Base-by-base conservation (phyloP, 1,140 invertebrate species). In the Pygmarrhopalites habei region DNA sequence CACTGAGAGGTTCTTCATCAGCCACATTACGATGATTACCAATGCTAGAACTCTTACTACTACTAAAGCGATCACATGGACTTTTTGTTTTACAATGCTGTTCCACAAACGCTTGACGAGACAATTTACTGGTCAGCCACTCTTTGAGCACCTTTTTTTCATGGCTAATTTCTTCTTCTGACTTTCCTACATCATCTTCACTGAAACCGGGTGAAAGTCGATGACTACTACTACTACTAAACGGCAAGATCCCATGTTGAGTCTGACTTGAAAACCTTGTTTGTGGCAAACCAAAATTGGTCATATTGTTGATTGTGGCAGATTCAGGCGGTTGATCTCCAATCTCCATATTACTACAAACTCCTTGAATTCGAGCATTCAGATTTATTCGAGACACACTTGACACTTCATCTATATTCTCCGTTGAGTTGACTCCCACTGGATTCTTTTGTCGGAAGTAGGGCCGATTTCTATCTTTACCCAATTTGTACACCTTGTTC, bases 401-500 rank as follows among this genome's bases (percentile, higher is more conserved):
- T 5, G 15, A 10, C 10, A n/a, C 4, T 7, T 25, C 17, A 5
- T 47, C 19, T n/a, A 12, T 5, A 19, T 47, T n/a, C n/a, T 47
- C 23, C 7, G 17, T 47, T 5, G 10, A 21, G n/a, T 52, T 52
- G 5, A 12, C 47, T 0, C 26, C 1, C 19, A 28, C 15, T 10
- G 39, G 14, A 29, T 28, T 53, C 19, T 51, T 58, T 25, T 58
- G 62, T 0, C 62, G 53, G 26, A 58, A 62, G 30, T 62, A 55
- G 43, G 66, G 44, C 26, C 60, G 35, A 44, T 29, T 49, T 28
- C 63, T 19, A 47, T 59, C 65, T 39, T 66, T 65, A 1, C 66
- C 68, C 60, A 70, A 46, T 44, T 70, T 70, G 56, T 71, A 68
- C 23, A 85, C 81, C 80, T 97, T 97, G 79, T 96, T 96, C 44